Conservation (phyloP, 2,797 vertebrate genomes). For the Momotus momota region DNA sequence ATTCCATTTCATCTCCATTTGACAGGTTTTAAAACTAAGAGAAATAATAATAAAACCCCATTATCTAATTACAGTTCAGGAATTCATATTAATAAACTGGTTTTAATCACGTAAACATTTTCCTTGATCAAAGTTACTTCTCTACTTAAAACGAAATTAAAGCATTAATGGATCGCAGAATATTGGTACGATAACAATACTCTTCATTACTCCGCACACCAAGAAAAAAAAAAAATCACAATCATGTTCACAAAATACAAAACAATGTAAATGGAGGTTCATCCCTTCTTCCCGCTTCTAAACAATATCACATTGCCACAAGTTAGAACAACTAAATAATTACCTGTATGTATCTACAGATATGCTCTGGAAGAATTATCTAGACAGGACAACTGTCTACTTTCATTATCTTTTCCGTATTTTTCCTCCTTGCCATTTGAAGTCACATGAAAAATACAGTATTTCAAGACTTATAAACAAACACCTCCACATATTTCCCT, state of each 20-base stretch:
- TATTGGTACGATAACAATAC: neutral
- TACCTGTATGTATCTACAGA: neutral
- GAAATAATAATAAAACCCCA: neutral
- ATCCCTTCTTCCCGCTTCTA: neutral
- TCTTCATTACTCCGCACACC: neutral
- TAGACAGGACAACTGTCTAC: neutral
- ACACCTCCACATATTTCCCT: neutral
- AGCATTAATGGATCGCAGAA: neutral
- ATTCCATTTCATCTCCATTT: neutral
- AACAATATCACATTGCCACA: neutral
- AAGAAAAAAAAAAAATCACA: neutral
- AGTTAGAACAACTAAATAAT: neutral
- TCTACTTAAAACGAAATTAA: neutral
- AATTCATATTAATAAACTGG: neutral
- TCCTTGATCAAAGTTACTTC: neutral
- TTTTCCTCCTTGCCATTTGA: neutral
- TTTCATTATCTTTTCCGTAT: neutral
- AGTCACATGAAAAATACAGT: neutral
- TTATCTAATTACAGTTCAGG: neutral
- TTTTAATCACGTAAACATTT: neutral
- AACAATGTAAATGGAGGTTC: neutral
- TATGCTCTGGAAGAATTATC: neutral
- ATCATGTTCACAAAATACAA: neutral
- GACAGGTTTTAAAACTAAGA: neutral
- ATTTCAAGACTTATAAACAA: neutral